Base-by-base conservation (phyloP, 2,888 invertebrate species). In the Steinernema hermaphroditum region DNA sequence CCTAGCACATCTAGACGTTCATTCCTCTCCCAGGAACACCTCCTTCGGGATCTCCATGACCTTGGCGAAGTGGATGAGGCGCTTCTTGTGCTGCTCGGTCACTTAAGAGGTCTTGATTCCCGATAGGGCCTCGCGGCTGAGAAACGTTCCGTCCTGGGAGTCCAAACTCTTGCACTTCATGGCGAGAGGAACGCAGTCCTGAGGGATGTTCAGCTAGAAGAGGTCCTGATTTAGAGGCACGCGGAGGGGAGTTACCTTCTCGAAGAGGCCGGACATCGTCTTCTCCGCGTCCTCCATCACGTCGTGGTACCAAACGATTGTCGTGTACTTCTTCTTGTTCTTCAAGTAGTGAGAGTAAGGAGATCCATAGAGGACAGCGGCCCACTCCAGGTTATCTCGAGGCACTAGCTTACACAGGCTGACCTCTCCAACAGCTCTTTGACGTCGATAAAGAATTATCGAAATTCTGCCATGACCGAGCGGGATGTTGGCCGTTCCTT, bases 361-460 rank as follows among this genome's bases (percentile, higher is more conserved):
- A 22, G 68, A 24, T 6, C 72, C 75, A 68, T 75, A 75, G 50
- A 49, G 24, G n/a, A 75, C 68, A 16, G 72, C 75, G 8, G 75
- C 41, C 1, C 14, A 34, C 16, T 37, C 43, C 24, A 54, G 24
- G 2, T 24, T 54, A 24, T 22, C 27, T 24, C 19, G 2, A 16
- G 54, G 54, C 54, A 8, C 4, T 12, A 54, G 27, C 16, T 54
- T n/a, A n/a, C n/a, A n/a, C n/a, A n/a, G n/a, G n/a, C n/a, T n/a
- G n/a, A n/a, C n/a, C n/a, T n/a, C n/a, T n/a, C n/a, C n/a, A n/a
- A n/a, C n/a, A n/a, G n/a, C n/a, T n/a, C n/a, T n/a, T n/a, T n/a
- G n/a, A n/a, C n/a, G n/a, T n/a, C n/a, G n/a, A n/a, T n/a, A n/a
- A n/a, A n/a, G n/a, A n/a, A n/a, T n/a, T n/a, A n/a, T n/a, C n/a